A percentile compares a stretch with the other conserved stretches of the same genome.
Evolutionary conservation across 2,888 invertebrate species (phyloP).

Genomic region (Eupithecia dodoneata): DNA sequence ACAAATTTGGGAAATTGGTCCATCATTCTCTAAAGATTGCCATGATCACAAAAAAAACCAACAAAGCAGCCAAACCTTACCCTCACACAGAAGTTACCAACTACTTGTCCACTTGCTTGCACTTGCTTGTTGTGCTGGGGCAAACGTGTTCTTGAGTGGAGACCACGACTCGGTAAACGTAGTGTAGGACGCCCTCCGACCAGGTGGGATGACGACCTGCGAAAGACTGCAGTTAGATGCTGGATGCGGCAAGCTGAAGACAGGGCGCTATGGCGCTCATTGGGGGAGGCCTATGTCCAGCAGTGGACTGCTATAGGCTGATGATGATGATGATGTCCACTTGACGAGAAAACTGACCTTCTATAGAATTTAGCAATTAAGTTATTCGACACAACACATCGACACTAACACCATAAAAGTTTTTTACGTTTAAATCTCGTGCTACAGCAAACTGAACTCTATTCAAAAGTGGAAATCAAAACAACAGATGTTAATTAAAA

Average conservation of each 20-base stretch:
- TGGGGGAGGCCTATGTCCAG: too few species aligned
- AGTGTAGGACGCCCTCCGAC: too few species aligned
- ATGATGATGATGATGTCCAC: too few species aligned
- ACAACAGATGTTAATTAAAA: constrained; percentile 39
- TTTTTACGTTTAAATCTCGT: background rate
- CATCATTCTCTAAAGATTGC: background rate
- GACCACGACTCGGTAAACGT: too few species aligned
- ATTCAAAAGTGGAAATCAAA: constrained; percentile 4
- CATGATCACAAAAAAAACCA: background rate
- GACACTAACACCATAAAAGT: background rate
- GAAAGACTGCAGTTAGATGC: too few species aligned
- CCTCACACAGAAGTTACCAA: background rate
- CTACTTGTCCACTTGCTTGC: background rate
- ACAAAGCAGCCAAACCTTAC: background rate
- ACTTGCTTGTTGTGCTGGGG: too few species aligned
- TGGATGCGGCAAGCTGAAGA: too few species aligned
- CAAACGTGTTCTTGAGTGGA: too few species aligned
- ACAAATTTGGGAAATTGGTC: background rate
- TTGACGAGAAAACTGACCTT: background rate
- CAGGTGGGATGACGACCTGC: too few species aligned
- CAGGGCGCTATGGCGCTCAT: too few species aligned
- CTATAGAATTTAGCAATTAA: background rate
- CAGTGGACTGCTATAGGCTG: too few species aligned
- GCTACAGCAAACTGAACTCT: constrained; percentile 2
- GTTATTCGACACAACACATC: background rate